Conservation (phyloP, 2,888 invertebrate genomes). For the Fissipunctia ypsillon region DNA sequence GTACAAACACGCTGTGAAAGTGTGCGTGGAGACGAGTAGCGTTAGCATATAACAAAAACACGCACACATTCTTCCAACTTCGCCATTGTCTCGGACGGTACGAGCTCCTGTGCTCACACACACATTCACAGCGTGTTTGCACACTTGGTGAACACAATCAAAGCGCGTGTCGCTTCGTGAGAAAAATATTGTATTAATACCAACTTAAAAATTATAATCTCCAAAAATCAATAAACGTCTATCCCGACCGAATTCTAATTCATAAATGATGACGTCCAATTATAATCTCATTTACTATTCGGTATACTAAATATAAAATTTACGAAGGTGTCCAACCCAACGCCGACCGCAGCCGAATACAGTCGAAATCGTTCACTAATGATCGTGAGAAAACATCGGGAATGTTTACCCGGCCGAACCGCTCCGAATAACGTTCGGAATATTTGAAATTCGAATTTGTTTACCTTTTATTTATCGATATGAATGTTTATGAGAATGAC, state of each 20-base stretch:
- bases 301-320: slow-evolving; percentile 58
- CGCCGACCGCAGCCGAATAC: slow-evolving; percentile 54
- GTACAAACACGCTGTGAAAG: no score
- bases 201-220: slow-evolving; percentile 16
- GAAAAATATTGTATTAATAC: not conserved
- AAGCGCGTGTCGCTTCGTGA: no score
- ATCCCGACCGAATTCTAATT: slow-evolving; percentile 27
- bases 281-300: slow-evolving; percentile 56
- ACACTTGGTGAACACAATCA: no score
- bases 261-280: slow-evolving; percentile 54
- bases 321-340: slow-evolving; percentile 59
- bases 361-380: slow-evolving; percentile 69
- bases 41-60: no score
- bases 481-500: slow-evolving; percentile 26
- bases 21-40: no score
- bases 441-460: slow-evolving; percentile 74
- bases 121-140: no score
- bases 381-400: slow-evolving; percentile 74
- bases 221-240: slow-evolving; percentile 33
- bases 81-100: no score
- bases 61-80: no score
- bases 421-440: slow-evolving; percentile 64
- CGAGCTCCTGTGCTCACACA: no score
- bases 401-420: slow-evolving; percentile 63
- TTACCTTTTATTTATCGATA: slow-evolving; percentile 57